Percentiles rank a stretch among this genome's conserved stretches.
These are phyloP conservation scores for Drosophila leonis DNA, from an alignment of 2,888 invertebrate species.

Conservation along the genomic window DNA sequence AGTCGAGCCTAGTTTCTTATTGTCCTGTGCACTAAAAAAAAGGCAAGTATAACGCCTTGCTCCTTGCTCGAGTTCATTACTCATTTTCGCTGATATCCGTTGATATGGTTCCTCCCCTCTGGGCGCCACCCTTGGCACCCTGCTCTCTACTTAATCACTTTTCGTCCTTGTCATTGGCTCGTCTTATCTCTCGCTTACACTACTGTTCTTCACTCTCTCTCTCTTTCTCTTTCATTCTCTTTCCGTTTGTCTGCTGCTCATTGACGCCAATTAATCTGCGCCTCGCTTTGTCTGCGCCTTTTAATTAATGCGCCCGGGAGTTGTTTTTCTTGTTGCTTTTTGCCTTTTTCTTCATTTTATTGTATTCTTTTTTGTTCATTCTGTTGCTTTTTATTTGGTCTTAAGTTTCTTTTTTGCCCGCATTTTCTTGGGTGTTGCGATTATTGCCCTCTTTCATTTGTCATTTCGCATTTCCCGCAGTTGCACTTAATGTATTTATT, in stretches of 20 bases:
- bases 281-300: conserved; percentile 77
- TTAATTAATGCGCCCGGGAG: conserved; percentile 78
- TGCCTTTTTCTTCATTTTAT: conserved; percentile 3
- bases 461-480: conserved; percentile 35
- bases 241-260: conserved; percentile 58
- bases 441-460: conserved; percentile 53
- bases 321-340: conserved; percentile 34
- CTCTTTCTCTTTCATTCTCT: conserved; percentile 21
- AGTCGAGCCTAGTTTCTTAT: conserved; percentile 68
- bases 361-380: conserved; percentile 5
- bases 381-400: conserved; percentile 25
- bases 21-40: conserved; percentile 49
- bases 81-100: conserved; percentile 77
- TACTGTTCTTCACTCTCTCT: neutral
- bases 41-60: conserved; percentile 31
- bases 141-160: conserved; percentile 72
- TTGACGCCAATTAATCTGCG: conserved; percentile 81
- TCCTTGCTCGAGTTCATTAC: conserved; percentile 70
- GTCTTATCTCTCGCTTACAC: conserved; percentile 9
- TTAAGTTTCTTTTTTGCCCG: conserved; percentile 1
- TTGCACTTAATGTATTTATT: conserved; percentile 34
- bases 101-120: conserved; percentile 48
- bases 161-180: conserved; percentile 43
- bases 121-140: neutral
- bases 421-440: conserved; percentile 25